phyloP scores from a whole-genome alignment of 2,797 vertebrate genomes.

The Gorsachius magnificus region DNA sequence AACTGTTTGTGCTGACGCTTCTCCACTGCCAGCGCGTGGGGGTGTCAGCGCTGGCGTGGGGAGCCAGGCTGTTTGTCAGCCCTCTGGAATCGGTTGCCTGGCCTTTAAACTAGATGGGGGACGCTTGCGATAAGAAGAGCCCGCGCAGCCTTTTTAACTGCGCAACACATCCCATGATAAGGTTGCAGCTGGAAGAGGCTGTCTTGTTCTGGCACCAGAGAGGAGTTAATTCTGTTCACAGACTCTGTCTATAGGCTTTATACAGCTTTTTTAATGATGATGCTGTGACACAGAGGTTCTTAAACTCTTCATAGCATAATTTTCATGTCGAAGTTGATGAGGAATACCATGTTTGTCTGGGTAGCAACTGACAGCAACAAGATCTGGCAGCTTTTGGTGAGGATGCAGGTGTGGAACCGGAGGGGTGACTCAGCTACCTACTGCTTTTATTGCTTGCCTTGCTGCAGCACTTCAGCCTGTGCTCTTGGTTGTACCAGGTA shows the following conservation, averaged over 20 bases:
- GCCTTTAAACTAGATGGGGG: not conserved
- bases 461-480: not conserved
- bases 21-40: fast-evolving
- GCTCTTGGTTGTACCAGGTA: not conserved
- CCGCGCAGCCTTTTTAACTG: not conserved
- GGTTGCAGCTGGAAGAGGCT: not conserved
- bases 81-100: not conserved
- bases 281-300: not conserved
- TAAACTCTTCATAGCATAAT: not conserved
- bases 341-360: not conserved
- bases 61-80: not conserved
- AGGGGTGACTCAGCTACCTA: not conserved
- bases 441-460: not conserved
- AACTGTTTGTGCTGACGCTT: not conserved
- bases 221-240: not conserved
- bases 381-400: not conserved
- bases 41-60: not conserved
- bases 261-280: not conserved
- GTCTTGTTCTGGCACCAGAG: not conserved
- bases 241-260: not conserved
- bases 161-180: not conserved
- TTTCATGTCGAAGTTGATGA: not conserved
- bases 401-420: not conserved
- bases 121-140: not conserved
- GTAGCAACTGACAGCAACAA: not conserved